Conservation (phyloP, 2,113 vertebrate species). For the Petroica traversi region DNA sequence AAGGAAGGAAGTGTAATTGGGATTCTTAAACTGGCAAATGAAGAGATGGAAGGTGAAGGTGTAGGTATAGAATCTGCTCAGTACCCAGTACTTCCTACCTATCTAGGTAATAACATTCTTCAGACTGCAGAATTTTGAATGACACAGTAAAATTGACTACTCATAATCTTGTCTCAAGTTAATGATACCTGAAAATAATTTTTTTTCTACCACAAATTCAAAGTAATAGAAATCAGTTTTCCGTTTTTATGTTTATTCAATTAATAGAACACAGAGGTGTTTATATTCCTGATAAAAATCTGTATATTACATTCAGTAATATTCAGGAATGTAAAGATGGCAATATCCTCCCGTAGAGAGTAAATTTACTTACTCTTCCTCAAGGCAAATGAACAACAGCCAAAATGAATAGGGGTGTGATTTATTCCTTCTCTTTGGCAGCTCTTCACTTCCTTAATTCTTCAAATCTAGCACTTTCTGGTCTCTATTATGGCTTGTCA, state of each 20-base stretch:
- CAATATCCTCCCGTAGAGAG: not conserved
- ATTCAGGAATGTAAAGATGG: not conserved
- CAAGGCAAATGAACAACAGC: constrained; percentile 26
- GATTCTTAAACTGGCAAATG: not conserved
- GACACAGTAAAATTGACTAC: not conserved
- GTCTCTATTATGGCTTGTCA: not conserved
- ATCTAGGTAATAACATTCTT: not conserved
- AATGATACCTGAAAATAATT: not conserved
- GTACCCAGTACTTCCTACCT: not conserved
- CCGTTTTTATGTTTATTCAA: not conserved
- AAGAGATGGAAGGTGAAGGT: not conserved
- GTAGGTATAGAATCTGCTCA: not conserved
- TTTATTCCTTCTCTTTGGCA: constrained; percentile 11
- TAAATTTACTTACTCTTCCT: constrained; percentile 3
- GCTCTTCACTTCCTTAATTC: not conserved
- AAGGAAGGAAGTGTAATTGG: not conserved
- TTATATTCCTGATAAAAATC: constrained; percentile 23
- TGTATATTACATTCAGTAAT: not conserved
- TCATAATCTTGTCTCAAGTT: not conserved
- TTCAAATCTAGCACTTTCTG: not conserved
- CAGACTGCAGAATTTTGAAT: not conserved
- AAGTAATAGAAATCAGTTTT: not conserved
- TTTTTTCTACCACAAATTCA: not conserved
- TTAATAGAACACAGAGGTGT: not conserved
- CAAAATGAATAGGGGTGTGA: not conserved